Evolutionary conservation across 1,140 invertebrate species (phyloP).

Genomic region (Caenorhabditis brenneri): DNA sequence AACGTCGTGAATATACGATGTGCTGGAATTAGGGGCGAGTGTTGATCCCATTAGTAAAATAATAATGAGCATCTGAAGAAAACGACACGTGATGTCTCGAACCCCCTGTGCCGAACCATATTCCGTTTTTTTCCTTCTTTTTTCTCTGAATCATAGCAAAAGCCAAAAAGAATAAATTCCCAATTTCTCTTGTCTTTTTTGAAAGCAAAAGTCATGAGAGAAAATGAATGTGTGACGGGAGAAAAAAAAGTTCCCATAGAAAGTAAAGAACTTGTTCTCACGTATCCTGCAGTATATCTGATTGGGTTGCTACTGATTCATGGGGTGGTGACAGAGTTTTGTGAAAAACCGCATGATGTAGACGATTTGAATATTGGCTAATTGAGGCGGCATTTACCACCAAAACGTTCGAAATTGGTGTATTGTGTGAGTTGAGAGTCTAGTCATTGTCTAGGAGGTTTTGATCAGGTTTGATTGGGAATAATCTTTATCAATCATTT

Average conservation of each 20-base stretch:
- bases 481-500: too few species aligned
- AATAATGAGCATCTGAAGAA: slow-evolving; percentile 13
- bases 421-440: too few species aligned
- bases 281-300: neutral
- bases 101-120: too few species aligned
- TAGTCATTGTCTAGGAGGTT: too few species aligned
- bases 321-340: neutral
- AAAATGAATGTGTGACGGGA: neutral
- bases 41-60: slow-evolving; percentile 28
- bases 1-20: slow-evolving; percentile 27
- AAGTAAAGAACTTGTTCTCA: neutral
- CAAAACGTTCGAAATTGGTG: neutral
- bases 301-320: neutral
- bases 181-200: neutral
- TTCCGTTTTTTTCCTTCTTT: neutral
- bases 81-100: neutral
- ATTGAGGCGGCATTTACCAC: neutral
- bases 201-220: neutral
- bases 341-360: neutral
- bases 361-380: neutral
- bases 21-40: neutral
- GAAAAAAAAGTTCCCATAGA: neutral
- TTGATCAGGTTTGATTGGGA: too few species aligned
- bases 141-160: neutral
- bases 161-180: neutral